These are phyloP conservation scores for Eupithecia centaureata DNA, from an alignment of 2,888 invertebrate genomes.

Conservation along the genomic window DNA sequence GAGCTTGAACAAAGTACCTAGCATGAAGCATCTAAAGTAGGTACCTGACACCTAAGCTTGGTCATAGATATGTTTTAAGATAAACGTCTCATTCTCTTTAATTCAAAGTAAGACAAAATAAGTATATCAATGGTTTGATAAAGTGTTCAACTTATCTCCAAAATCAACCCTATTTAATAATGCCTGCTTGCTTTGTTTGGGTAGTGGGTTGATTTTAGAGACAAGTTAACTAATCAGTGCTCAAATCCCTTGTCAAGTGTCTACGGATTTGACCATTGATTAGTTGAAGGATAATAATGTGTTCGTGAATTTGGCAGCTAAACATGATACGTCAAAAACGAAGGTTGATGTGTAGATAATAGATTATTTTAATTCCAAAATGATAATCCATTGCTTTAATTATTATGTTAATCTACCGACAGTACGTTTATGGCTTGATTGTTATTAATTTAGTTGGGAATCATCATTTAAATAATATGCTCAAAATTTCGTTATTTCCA, in stretches of 20 bases:
- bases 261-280: background rate
- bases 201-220: too few species aligned
- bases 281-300: background rate
- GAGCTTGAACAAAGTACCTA: too few species aligned
- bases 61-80: too few species aligned
- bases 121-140: background rate
- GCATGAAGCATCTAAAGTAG: too few species aligned
- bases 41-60: too few species aligned
- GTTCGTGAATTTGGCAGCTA: background rate
- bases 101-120: too few species aligned
- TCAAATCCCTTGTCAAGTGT: too few species aligned
- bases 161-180: background rate
- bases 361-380: background rate
- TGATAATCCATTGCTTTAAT: background rate
- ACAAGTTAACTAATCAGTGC: too few species aligned
- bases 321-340: background rate
- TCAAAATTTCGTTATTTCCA: conserved; percentile 12
- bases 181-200: too few species aligned
- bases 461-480: conserved; percentile 15
- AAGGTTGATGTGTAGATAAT: background rate
- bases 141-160: background rate
- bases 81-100: too few species aligned
- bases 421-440: conserved; percentile 27
- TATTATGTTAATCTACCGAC: conserved; percentile 5
- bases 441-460: conserved; percentile 10